These are phyloP conservation scores for Ectemnius lituratus DNA, from an alignment of 2,888 invertebrate species.

Conservation along the genomic window DNA sequence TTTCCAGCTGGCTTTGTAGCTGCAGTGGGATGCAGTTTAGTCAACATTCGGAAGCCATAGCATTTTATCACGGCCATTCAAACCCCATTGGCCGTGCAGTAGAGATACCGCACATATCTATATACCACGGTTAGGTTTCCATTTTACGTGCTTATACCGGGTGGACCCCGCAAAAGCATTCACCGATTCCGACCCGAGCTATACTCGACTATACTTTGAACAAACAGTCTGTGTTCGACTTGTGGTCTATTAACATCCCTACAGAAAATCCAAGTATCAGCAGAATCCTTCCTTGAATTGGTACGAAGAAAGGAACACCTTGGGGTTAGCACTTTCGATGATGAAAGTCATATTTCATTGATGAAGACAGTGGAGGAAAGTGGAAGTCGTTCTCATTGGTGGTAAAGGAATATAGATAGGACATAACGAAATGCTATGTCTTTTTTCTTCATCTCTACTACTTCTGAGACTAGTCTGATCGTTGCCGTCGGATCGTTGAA, in stretches of 20 bases:
- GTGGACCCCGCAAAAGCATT: conserved; percentile 54
- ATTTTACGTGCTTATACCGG: conserved; percentile 66
- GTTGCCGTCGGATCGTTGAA: too few relatives aligned
- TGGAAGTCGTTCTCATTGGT: conserved; percentile 5
- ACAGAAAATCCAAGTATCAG: conserved; percentile 12
- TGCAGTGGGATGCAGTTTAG: conserved; percentile 77
- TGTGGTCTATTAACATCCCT: background rate
- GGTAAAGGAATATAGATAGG: background rate
- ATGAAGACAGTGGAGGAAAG: conserved; percentile 28
- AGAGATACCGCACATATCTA: conserved; percentile 77
- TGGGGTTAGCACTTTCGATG: conserved; percentile 39
- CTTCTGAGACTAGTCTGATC: background rate
- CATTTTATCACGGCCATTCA: conserved; percentile 78
- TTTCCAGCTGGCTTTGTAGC: conserved; percentile 77
- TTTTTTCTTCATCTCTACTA: background rate
- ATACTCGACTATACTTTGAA: background rate
- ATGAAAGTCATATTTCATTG: conserved; percentile 49
- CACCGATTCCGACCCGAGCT: conserved; percentile 23
- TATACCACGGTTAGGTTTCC: conserved; percentile 67
- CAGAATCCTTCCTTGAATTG: conserved; percentile 15
- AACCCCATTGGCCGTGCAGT: conserved; percentile 77
- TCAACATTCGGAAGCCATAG: conserved; percentile 78
- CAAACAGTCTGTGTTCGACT: background rate
- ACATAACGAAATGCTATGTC: background rate
- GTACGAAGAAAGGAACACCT: conserved; percentile 38